Conservation (phyloP, 2,797 vertebrate genomes). For the Miichthys miiuy region DNA sequence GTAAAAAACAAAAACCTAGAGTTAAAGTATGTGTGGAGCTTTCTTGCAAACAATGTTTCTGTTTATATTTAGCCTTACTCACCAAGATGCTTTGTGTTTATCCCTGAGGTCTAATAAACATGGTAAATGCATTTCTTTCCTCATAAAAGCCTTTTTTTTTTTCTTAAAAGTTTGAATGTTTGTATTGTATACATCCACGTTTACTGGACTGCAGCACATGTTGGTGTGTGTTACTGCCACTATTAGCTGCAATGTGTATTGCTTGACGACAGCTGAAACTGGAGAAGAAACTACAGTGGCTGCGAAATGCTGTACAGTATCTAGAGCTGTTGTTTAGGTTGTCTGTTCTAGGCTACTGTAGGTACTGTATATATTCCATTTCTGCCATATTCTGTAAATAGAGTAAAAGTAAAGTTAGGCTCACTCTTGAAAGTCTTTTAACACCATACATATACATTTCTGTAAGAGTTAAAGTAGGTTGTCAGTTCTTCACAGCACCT, state of each 20-base stretch:
- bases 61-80: constrained; percentile 2
- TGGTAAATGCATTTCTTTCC: background rate
- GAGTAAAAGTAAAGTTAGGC: background rate
- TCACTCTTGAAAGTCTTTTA: background rate
- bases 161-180: background rate
- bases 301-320: too few relatives aligned
- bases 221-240: background rate
- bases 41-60: background rate
- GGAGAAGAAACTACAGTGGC: too few relatives aligned
- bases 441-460: background rate
- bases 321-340: too few relatives aligned
- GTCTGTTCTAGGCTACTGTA: too few relatives aligned
- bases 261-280: too few relatives aligned
- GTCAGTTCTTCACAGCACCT: constrained; percentile 3
- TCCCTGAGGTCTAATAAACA: background rate
- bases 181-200: background rate
- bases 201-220: background rate
- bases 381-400: too few relatives aligned
- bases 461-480: background rate
- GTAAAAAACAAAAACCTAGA: background rate
- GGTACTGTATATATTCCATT: too few relatives aligned
- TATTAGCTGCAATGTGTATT: background rate
- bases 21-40: background rate
- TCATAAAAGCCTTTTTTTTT: background rate
- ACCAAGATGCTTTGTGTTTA: background rate